phyloP scores from a whole-genome alignment of 2,797 vertebrate species.

The Gastrophryne carolinensis region DNA sequence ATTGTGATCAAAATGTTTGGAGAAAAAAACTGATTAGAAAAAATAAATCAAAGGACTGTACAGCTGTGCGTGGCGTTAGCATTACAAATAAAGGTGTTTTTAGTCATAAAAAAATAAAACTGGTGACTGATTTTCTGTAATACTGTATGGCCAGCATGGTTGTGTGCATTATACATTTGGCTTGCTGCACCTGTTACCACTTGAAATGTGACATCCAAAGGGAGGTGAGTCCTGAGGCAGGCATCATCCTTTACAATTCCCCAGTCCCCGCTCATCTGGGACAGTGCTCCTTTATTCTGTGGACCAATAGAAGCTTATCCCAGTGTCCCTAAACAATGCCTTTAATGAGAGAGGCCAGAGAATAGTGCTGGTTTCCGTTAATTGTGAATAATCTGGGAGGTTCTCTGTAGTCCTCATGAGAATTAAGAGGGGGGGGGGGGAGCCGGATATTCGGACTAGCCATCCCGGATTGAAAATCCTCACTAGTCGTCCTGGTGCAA shows the following conservation, averaged over 20 bases:
- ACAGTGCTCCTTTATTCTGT: conserved; percentile 6
- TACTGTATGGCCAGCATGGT: no score
- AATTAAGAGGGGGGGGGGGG: not conserved
- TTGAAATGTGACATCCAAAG: not conserved
- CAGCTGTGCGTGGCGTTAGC: no score
- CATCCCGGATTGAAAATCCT: conserved; percentile 5
- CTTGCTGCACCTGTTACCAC: not conserved
- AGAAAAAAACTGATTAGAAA: no score
- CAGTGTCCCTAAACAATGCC: conserved; percentile 7
- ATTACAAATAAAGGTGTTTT: no score
- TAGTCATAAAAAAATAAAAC: no score
- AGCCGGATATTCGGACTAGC: conserved; percentile 2
- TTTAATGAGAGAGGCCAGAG: not conserved
- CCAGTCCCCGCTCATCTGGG: conserved; percentile 22
- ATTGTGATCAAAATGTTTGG: no score
- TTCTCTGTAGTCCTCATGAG: not conserved
- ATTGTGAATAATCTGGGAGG: not conserved
- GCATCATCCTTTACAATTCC: not conserved
- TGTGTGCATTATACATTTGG: no score
- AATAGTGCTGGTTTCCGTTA: not conserved
- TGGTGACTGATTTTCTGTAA: no score
- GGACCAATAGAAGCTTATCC: conserved; percentile 8
- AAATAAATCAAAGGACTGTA: no score
- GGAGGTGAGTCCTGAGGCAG: not conserved
- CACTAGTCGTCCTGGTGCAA: conserved; percentile 10